Conservation (phyloP, 2,888 invertebrate species). For the Eupithecia subumbrata region DNA sequence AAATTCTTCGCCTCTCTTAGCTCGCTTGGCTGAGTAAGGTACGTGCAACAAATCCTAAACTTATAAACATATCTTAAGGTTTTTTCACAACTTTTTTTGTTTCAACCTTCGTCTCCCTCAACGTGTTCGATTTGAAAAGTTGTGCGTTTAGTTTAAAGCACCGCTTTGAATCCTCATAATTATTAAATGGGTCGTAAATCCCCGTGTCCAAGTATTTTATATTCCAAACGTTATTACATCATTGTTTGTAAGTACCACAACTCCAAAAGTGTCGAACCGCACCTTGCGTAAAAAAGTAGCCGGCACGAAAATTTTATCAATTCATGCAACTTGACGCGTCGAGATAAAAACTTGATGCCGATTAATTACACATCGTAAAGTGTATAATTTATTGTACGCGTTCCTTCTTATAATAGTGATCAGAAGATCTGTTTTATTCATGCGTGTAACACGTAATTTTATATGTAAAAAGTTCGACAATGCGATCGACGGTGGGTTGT, state of each 20-base stretch:
- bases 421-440: slow-evolving; percentile 40
- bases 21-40: no score
- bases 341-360: slow-evolving; percentile 60
- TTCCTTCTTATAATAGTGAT: slow-evolving; percentile 40
- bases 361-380: slow-evolving; percentile 60
- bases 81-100: neutral
- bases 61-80: no score
- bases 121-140: neutral
- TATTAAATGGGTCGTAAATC: slow-evolving; percentile 77
- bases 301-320: slow-evolving; percentile 50
- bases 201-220: slow-evolving; percentile 56
- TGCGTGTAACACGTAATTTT: slow-evolving; percentile 38
- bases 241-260: slow-evolving; percentile 33
- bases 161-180: slow-evolving; percentile 78
- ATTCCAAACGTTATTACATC: slow-evolving; percentile 42
- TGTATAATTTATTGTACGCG: slow-evolving; percentile 55
- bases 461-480: slow-evolving; percentile 26
- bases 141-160: slow-evolving; percentile 27
- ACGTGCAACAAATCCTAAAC: no score
- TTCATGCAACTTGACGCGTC: slow-evolving; percentile 53
- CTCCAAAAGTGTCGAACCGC: slow-evolving; percentile 45
- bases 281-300: slow-evolving; percentile 54
- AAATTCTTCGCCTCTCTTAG: no score
- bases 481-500: slow-evolving; percentile 17
- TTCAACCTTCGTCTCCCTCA: neutral